Evolutionary conservation across 2,113 vertebrate species (phyloP), one percentile per base, ranked within the genome.

Genomic region (Haplochromis vanheusdeni): DNA sequence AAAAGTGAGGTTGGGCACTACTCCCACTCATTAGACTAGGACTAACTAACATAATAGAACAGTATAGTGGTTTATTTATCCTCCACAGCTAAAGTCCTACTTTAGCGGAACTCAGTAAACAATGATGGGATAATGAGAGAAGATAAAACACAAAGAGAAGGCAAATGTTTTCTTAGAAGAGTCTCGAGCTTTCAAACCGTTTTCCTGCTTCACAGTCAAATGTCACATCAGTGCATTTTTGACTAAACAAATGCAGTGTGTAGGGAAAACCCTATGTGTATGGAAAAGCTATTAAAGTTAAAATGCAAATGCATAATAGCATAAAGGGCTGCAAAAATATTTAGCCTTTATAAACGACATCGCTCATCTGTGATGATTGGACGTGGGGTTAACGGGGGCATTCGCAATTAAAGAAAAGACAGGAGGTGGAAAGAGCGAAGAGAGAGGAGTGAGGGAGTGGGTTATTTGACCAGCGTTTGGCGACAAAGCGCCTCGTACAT

Each of bases 401-500:
- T 65, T 84, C 79, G 23, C 58, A 80, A 75, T 51, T 79, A 87
- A 90, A 79, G 56, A 92, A 85, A 90, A 92, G 86, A 79, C 28
- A 79, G 77, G 54, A 40, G 84, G 86, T 91, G 91, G 94, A 94
- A 93, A 92, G 83, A 93, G 89, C 77, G 91, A 92, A 85, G 92
- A 86, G 88, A 92, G 91, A 89, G 79, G 92, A 86, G 87, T 89
- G 82, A 80, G 84, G 89, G 86, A 87, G 87, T 86, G 90, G 87
- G 89, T 81, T 95, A 95, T 95, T 95, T 95, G 94, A 94, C 79
- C 89, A 95, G 94, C 16, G 81, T 33, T 86, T 70, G 28, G 83
- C 40, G 81, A 87, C 89, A 87, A 90, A 90, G 92, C 91, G 49
- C 92, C 94, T 91, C 80, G 37, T 84, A 87, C 94, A 89, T 93